Percentiles rank a stretch among this genome's conserved stretches.
phyloP scores from a whole-genome alignment of 2,888 invertebrate species.

The Andrena flavipes region DNA sequence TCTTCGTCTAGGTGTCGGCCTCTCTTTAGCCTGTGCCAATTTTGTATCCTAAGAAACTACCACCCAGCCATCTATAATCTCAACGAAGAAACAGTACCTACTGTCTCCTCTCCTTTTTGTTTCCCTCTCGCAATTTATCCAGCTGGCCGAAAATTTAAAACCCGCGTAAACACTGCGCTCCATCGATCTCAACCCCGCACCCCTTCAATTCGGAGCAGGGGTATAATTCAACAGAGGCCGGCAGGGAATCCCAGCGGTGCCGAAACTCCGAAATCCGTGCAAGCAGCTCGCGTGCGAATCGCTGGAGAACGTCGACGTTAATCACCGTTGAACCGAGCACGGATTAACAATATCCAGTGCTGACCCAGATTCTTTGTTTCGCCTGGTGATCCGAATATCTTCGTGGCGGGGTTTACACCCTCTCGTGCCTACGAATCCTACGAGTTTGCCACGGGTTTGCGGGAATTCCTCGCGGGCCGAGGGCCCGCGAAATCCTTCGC shows the following conservation, averaged over 20 bases:
- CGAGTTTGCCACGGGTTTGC: slow-evolving; percentile 11
- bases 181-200: slow-evolving; percentile 36
- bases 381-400: slow-evolving; percentile 31
- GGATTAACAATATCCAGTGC: slow-evolving; percentile 62
- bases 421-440: slow-evolving; percentile 14
- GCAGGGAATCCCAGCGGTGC: slow-evolving; percentile 32
- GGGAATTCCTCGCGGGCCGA: slow-evolving; percentile 39
- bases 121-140: no score
- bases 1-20: neutral
- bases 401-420: slow-evolving; percentile 18
- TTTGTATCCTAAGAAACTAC: neutral
- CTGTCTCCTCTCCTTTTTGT: no score
- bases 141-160: slow-evolving; percentile 15
- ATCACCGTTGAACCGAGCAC: slow-evolving; percentile 56
- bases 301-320: slow-evolving; percentile 47
- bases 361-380: slow-evolving; percentile 65
- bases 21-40: neutral
- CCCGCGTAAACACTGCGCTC: slow-evolving; percentile 36
- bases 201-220: slow-evolving; percentile 18
- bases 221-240: slow-evolving; percentile 41
- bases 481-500: slow-evolving; percentile 18
- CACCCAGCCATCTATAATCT: no score
- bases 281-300: slow-evolving; percentile 45
- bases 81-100: no score
- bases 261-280: slow-evolving; percentile 51